Evolutionary conservation across 2,113 vertebrate genomes (phyloP).

Genomic region (Hippocampus barbouri): DNA sequence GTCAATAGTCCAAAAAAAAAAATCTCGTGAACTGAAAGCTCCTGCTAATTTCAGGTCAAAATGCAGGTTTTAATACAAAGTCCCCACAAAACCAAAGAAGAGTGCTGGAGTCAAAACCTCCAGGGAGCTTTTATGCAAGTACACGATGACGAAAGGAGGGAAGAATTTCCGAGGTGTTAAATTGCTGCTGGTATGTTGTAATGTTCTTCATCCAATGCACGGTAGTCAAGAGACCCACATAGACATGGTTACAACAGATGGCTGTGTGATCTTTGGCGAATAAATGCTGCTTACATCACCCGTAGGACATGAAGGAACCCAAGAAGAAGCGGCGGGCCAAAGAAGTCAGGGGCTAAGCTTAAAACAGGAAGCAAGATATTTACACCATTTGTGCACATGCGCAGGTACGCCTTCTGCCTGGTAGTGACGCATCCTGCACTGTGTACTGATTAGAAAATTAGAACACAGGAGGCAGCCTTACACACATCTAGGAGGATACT

Average conservation of each 20-base stretch:
- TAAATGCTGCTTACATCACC: conserved; percentile 36
- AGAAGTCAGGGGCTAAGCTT: conserved; percentile 20
- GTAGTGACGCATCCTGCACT: background rate
- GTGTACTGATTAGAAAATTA: background rate
- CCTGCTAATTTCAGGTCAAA: too few species aligned
- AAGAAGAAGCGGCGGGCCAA: conserved; percentile 5
- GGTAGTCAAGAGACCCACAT: conserved; percentile 12
- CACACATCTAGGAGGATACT: background rate
- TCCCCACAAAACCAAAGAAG: background rate
- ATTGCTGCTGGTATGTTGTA: background rate
- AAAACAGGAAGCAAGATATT: conserved; percentile 12
- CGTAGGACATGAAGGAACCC: conserved; percentile 13
- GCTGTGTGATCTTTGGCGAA: conserved; percentile 17
- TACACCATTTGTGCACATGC: conserved; percentile 5
- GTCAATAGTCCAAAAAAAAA: background rate
- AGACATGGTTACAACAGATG: conserved; percentile 42
- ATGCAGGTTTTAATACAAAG: background rate
- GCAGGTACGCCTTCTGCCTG: background rate
- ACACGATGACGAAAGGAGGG: background rate
- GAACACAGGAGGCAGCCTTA: conserved; percentile 9
- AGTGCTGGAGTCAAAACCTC: background rate
- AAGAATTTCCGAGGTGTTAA: background rate
- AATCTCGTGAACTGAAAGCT: background rate
- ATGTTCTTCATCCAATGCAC: conserved; percentile 20
- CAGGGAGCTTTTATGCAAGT: background rate